Percentiles rank a stretch among this genome's conserved stretches.
These are phyloP conservation scores for Achroia grisella DNA, from an alignment of 1,140 invertebrate species.

Conservation along the genomic window DNA sequence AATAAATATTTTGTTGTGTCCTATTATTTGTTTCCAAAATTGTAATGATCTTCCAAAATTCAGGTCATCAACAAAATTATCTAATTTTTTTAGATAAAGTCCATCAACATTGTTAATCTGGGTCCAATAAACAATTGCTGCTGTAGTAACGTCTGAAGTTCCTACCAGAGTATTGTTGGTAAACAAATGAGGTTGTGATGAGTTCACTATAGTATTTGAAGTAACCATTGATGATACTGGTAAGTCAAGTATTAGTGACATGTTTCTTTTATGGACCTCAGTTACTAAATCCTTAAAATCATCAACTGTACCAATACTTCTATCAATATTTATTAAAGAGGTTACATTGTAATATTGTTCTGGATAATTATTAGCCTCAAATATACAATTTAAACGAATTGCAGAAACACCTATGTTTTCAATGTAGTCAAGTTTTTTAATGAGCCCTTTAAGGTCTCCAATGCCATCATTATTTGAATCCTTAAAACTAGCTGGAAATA, in stretches of 20 bases:
- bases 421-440: conserved; percentile 80
- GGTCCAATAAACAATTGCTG: conserved; percentile 79
- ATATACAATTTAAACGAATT: conserved; percentile 85
- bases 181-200: conserved; percentile 28
- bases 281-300: conserved; percentile 79
- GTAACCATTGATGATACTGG: conserved; percentile 78
- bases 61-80: conserved; percentile 64
- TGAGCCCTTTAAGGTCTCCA: conserved; percentile 83
- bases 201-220: conserved; percentile 30
- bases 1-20: conserved; percentile 78
- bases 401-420: conserved; percentile 78
- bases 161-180: conserved; percentile 30
- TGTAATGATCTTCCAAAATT: conserved; percentile 71
- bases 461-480: conserved; percentile 84
- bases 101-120: conserved; percentile 80
- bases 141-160: conserved; percentile 56
- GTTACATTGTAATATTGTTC: conserved; percentile 79
- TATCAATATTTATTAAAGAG: conserved; percentile 77
- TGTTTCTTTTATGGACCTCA: conserved; percentile 78
- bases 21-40: conserved; percentile 80
- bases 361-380: conserved; percentile 80
- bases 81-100: conserved; percentile 85
- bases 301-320: conserved; percentile 76
- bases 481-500: conserved; percentile 87
- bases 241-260: conserved; percentile 83